A percentile compares a stretch with the other conserved stretches of the same genome.
These are phyloP conservation scores for Sisor rabdophorus DNA, from an alignment of 2,113 vertebrate species.

Conservation along the genomic window DNA sequence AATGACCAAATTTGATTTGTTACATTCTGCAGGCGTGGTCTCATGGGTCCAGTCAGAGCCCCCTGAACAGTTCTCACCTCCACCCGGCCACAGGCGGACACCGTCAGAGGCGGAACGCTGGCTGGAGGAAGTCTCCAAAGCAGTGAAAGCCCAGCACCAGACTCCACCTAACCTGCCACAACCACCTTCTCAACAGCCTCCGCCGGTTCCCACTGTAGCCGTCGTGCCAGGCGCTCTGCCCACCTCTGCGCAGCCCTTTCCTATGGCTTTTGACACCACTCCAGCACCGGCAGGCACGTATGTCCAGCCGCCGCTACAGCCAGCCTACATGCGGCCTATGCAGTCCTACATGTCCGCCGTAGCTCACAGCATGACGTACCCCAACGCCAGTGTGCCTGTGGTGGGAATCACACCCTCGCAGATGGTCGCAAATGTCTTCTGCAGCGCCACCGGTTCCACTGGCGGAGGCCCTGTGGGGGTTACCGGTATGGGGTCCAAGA, in stretches of 20 bases:
- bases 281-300: slow-evolving; percentile 74
- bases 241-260: slow-evolving; percentile 74
- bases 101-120: slow-evolving; percentile 88
- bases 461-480: slow-evolving; percentile 52
- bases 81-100: slow-evolving; percentile 79
- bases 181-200: slow-evolving; percentile 56
- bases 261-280: slow-evolving; percentile 67
- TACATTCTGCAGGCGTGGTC: slow-evolving; percentile 48
- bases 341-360: slow-evolving; percentile 74
- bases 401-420: slow-evolving; percentile 91
- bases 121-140: slow-evolving; percentile 86
- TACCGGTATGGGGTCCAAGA: slow-evolving; percentile 66
- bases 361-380: slow-evolving; percentile 77
- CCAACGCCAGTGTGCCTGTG: slow-evolving; percentile 77
- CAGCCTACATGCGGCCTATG: slow-evolving; percentile 75
- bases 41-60: slow-evolving; percentile 66
- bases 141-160: slow-evolving; percentile 76
- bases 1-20: background rate
- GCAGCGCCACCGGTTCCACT: slow-evolving; percentile 73
- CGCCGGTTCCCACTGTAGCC: slow-evolving; percentile 53
- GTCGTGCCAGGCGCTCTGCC: slow-evolving; percentile 67
- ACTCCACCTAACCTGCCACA: slow-evolving; percentile 59
- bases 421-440: slow-evolving; percentile 91
- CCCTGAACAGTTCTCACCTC: slow-evolving; percentile 61
- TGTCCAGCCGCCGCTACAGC: slow-evolving; percentile 71